These are phyloP conservation scores for Mastomys coucha DNA, from an alignment of 2,113 vertebrate genomes.

Conservation along the genomic window DNA sequence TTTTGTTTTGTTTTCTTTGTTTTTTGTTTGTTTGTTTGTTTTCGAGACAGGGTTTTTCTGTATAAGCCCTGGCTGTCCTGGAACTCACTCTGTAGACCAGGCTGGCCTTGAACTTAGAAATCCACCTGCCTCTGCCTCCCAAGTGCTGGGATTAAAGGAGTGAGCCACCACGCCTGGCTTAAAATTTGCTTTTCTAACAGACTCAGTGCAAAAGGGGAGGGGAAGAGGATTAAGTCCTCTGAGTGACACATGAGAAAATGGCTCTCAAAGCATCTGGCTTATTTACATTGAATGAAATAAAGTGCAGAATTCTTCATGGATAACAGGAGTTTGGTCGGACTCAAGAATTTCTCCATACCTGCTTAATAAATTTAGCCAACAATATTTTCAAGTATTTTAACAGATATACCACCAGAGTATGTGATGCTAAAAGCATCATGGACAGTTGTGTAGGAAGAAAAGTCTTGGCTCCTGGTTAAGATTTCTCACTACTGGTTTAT, in stretches of 20 bases:
- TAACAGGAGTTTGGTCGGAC: constrained; percentile 7
- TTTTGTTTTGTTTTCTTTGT: too few relatives aligned
- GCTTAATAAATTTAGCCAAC: constrained; percentile 68
- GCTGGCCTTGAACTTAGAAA: too few relatives aligned
- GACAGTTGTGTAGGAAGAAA: constrained; percentile 69
- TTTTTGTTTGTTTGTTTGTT: too few relatives aligned
- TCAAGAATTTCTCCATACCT: constrained; percentile 56
- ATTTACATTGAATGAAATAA: constrained; percentile 54
- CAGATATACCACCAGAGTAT: constrained; percentile 25
- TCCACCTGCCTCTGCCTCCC: too few relatives aligned
- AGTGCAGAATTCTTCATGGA: constrained; percentile 3
- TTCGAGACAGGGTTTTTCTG: too few relatives aligned
- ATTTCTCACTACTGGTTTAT: constrained; percentile 60
- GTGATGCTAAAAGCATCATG: constrained; percentile 61
- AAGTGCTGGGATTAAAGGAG: too few relatives aligned
- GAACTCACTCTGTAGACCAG: too few relatives aligned
- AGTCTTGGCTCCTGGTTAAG: constrained; percentile 48
- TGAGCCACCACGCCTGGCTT: too few relatives aligned
- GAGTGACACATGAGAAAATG: background rate
- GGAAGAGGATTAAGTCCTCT: background rate
- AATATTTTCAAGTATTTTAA: constrained; percentile 64
- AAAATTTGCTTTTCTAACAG: constrained; percentile 2
- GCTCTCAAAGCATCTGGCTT: constrained; percentile 13
- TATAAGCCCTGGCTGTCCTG: too few relatives aligned
- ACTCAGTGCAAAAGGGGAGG: background rate